Percentiles rank a stretch among this genome's conserved stretches.
phyloP scores from a whole-genome alignment of 2,797 vertebrate species.

The Adrianichthys oophorus region DNA sequence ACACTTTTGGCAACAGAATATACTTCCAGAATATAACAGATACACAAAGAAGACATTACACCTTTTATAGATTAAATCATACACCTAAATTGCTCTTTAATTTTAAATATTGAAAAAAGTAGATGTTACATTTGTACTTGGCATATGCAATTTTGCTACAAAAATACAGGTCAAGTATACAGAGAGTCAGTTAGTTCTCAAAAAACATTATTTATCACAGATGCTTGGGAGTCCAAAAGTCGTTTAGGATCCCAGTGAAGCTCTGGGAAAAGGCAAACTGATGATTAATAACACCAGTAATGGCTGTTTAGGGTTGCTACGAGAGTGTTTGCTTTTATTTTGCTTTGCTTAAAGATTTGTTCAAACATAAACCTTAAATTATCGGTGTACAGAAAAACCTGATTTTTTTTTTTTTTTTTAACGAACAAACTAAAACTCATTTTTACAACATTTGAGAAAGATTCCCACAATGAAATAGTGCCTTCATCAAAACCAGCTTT shows the following conservation, averaged over 20 bases:
- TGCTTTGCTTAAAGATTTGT: too few species aligned
- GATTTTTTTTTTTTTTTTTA: too few species aligned
- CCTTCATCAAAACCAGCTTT: neutral
- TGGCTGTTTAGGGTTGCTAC: neutral
- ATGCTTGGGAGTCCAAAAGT: constrained; percentile 1
- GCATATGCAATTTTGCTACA: constrained; percentile 3
- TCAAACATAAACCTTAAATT: too few species aligned
- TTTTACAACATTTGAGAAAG: neutral
- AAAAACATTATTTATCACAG: neutral
- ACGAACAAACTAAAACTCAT: neutral
- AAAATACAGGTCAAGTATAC: constrained; percentile 41
- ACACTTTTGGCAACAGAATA: too few species aligned
- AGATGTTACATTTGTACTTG: constrained; percentile 1
- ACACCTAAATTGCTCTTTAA: neutral
- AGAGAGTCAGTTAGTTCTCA: constrained; percentile 22
- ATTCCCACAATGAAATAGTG: neutral
- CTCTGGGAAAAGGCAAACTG: constrained; percentile 19
- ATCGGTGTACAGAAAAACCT: too few species aligned
- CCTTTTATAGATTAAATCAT: too few species aligned
- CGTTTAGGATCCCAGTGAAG: constrained; percentile 1
- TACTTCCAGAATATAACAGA: too few species aligned
- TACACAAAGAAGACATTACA: too few species aligned
- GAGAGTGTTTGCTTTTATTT: neutral
- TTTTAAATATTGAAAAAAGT: neutral
- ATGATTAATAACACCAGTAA: neutral